Percentiles rank a stretch among this genome's conserved stretches.
These are phyloP conservation scores for Emmelina monodactyla DNA, from an alignment of 2,888 invertebrate species.

Conservation along the genomic window DNA sequence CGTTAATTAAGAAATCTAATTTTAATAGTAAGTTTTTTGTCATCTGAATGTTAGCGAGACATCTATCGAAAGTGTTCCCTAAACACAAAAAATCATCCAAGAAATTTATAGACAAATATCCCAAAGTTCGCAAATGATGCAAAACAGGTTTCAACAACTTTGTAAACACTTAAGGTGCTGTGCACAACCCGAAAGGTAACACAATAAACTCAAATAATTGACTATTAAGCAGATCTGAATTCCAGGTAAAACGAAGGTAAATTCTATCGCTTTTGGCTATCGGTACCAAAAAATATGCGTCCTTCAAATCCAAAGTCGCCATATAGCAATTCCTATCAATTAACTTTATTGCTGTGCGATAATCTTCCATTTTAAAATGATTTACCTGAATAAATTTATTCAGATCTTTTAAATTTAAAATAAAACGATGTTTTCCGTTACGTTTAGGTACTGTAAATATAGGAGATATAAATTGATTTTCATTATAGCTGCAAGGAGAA, in stretches of 20 bases:
- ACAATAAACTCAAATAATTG: background rate
- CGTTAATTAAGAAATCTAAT: too few species aligned
- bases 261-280: background rate
- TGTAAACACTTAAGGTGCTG: background rate
- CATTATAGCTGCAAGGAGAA: background rate
- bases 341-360: background rate
- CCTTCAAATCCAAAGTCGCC: background rate
- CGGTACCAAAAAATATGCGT: background rate
- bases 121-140: too few species aligned
- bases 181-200: background rate
- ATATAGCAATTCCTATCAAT: background rate
- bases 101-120: too few species aligned
- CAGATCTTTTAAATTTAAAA: too few species aligned
- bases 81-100: too few species aligned
- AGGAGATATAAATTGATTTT: background rate
- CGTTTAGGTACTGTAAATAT: too few species aligned
- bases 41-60: too few species aligned
- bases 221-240: background rate
- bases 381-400: too few species aligned
- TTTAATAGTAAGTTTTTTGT: too few species aligned
- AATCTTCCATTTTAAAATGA: too few species aligned
- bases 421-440: conserved; percentile 1
- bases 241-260: background rate
- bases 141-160: too few species aligned
- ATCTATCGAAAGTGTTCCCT: too few species aligned